phyloP scores from a whole-genome alignment of 1,140 invertebrate genomes.

The Gonioctena quinquepunctata region DNA sequence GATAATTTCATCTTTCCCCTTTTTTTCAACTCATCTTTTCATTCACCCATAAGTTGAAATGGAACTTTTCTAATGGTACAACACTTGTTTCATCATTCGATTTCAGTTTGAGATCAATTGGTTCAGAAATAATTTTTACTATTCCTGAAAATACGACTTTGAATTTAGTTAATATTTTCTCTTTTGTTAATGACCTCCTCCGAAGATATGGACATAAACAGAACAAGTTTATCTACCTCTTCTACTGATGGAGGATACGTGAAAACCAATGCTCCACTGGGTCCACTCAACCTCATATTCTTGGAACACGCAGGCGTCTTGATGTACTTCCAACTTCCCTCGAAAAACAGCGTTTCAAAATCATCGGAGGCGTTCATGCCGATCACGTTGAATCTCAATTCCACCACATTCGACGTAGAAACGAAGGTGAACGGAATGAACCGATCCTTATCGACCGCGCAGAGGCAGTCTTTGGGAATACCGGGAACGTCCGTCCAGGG shows the following conservation, averaged over 20 bases:
- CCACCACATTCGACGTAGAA: constrained; percentile 74
- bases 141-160: too few relatives aligned
- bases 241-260: constrained; percentile 62
- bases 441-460: constrained; percentile 60
- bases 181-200: too few relatives aligned
- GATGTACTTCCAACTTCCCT: constrained; percentile 81
- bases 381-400: constrained; percentile 78
- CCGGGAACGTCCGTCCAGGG: constrained; percentile 70
- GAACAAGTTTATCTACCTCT: constrained; percentile 62
- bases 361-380: constrained; percentile 85
- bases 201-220: not conserved
- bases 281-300: constrained; percentile 69
- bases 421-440: constrained; percentile 73
- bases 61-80: too few relatives aligned
- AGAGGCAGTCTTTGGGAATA: constrained; percentile 72
- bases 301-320: constrained; percentile 69
- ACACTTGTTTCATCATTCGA: too few relatives aligned
- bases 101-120: too few relatives aligned
- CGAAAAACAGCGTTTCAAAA: constrained; percentile 80
- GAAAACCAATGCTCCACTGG: constrained; percentile 76
- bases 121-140: not conserved
- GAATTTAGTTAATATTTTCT: too few relatives aligned
- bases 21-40: too few relatives aligned
- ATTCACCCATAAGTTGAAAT: too few relatives aligned
- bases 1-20: too few relatives aligned